A percentile compares a stretch with the other conserved stretches of the same genome.
Conservation (phyloP, 2,888 invertebrate species). For the Troglohyphantes excavatus region DNA sequence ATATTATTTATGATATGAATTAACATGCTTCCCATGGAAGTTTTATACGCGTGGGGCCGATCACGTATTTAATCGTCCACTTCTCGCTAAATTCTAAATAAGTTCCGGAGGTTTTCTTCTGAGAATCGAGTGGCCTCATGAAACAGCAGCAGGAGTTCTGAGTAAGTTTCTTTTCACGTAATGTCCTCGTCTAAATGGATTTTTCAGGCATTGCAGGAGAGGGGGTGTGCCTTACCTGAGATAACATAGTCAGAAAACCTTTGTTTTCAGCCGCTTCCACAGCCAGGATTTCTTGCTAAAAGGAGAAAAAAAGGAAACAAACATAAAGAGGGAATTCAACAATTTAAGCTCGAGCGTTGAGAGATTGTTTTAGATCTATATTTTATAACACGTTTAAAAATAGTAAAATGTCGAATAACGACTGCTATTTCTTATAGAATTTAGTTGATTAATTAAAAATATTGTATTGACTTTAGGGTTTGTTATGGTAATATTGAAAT, state of each 20-base stretch:
- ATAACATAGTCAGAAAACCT: conserved; percentile 78
- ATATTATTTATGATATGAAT: no score
- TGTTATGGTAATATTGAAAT: no score
- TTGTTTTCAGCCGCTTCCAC: conserved; percentile 78
- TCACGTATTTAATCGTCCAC: neutral
- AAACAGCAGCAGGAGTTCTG: neutral
- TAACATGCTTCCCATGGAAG: no score
- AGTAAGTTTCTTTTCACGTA: neutral
- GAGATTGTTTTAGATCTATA: no score
- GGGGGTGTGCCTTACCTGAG: conserved; percentile 70
- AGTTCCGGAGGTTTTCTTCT: neutral
- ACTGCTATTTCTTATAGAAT: no score
- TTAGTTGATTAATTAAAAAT: no score
- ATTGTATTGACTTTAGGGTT: no score
- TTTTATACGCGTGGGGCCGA: neutral
- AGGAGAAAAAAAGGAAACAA: conserved; percentile 35
- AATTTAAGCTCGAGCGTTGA: no score
- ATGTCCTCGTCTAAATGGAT: conserved; percentile 41
- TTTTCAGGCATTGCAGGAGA: conserved; percentile 55
- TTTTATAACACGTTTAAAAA: no score
- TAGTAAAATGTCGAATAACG: no score
- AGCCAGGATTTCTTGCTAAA: conserved; percentile 77
- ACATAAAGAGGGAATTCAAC: conserved; percentile 47
- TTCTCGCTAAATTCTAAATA: neutral
- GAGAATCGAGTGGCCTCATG: conserved; percentile 44